These are phyloP conservation scores for Zhuqinia jingwanae DNA, from an alignment of 2,888 invertebrate genomes.

Conservation along the genomic window DNA sequence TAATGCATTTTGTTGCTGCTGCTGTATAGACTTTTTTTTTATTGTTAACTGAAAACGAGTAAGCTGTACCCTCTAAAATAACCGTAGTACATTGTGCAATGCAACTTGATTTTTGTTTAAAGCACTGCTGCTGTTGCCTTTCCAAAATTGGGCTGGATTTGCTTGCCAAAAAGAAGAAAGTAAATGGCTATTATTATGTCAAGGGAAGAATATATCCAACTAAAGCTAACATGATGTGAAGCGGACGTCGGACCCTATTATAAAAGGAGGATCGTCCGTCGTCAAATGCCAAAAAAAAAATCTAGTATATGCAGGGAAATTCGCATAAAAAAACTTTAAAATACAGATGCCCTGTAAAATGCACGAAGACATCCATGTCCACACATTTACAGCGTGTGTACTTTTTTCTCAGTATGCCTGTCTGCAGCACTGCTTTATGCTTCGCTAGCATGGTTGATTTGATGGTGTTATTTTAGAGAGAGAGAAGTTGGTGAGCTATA, in stretches of 20 bases:
- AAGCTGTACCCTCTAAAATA: background rate
- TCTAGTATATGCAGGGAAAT: background rate
- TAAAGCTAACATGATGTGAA: too few species aligned
- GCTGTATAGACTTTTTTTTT: background rate
- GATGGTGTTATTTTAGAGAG: background rate
- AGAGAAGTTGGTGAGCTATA: constrained; percentile 1
- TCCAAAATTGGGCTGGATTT: too few species aligned
- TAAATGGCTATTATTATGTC: too few species aligned
- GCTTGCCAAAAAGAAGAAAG: too few species aligned
- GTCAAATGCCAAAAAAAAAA: too few species aligned
- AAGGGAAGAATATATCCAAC: too few species aligned
- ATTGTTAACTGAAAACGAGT: background rate
- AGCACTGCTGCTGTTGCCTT: too few species aligned
- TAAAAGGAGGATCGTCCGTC: too few species aligned
- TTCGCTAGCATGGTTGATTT: background rate
- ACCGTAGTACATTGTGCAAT: background rate
- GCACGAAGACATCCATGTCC: too few species aligned
- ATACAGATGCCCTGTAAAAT: background rate
- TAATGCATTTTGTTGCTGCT: background rate
- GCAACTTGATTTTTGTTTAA: too few species aligned
- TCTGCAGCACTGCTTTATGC: background rate
- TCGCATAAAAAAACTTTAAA: background rate
- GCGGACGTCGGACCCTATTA: too few species aligned
- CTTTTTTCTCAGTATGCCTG: background rate
- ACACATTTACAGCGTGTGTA: constrained; percentile 5